Base-by-base conservation (phyloP, 2,888 invertebrate species). In the Parthenolecanium corni region DNA sequence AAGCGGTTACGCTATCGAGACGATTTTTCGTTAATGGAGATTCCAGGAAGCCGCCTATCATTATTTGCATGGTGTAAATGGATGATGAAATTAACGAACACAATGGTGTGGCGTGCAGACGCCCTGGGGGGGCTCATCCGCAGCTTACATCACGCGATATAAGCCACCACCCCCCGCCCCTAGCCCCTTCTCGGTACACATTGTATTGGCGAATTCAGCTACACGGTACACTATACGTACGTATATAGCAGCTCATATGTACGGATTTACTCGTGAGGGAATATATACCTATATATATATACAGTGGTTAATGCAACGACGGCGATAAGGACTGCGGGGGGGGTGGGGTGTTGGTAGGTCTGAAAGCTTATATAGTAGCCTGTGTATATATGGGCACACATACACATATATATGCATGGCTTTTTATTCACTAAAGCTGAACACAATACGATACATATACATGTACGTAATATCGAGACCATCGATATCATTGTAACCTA, bases 11-110 rank as follows among this genome's bases (percentile, higher is more conserved):
- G 20, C 16, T 18, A 20, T 47, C 49, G 38, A 56, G 61, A 47
- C 24, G 57, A 58, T 47, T 58, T n/a, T 47, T 51, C 40, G 21
- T 49, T 61, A 61, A 61, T 61, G 61, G 61, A 61, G 61, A 61
- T 40, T 47, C 20, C 38, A n/a, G 21, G 40, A 3, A 61, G 61
- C 51, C 51, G 61, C 61, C 61, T 61, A 61, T 61, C 61, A 61
- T 58, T 58, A 58, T 61, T 61, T 61, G 61, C 61, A 61, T 61
- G 61, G 61, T 61, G 61, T 61, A 61, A 61, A 61, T 61, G 51
- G 49, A 51, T 61, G 61, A 61, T 61, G 61, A 61, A 61, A 61
- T 61, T 61, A 61, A 61, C 61, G 61, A 61, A 61, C n/a, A n/a
- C 61, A 61, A 61, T 61, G 51, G 49, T 31, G 4, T 9, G 31